Evolutionary conservation across 2,797 vertebrate species (phyloP).

Genomic region (Masticophis lateralis): DNA sequence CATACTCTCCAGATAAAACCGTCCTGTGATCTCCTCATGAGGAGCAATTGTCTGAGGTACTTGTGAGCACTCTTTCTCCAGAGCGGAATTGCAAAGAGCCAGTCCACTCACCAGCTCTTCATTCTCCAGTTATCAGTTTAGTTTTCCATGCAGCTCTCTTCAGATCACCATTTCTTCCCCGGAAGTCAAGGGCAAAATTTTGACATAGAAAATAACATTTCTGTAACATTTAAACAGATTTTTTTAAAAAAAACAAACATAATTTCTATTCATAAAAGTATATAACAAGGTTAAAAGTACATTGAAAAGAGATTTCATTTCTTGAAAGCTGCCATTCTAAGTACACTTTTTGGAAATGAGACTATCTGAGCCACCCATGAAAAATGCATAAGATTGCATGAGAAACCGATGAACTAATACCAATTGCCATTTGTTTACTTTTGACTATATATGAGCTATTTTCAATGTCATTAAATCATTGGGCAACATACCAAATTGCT

Average conservation of each 20-base stretch:
- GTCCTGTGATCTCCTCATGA: background rate
- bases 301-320: background rate
- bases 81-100: background rate
- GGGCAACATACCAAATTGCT: background rate
- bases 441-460: background rate
- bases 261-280: background rate
- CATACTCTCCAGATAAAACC: background rate
- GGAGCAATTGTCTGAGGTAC: background rate
- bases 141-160: background rate
- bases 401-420: background rate
- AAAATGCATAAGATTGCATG: background rate
- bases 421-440: background rate
- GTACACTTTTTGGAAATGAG: background rate
- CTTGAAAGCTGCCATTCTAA: background rate
- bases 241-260: background rate
- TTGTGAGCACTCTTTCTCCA: background rate
- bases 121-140: background rate
- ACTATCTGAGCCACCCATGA: background rate
- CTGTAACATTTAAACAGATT: slow-evolving; percentile 7
- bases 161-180: background rate
- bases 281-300: background rate
- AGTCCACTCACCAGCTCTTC: background rate
- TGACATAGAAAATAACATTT: background rate
- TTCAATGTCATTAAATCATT: background rate
- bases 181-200: background rate